Percentiles rank a stretch among this genome's conserved stretches.
Evolutionary conservation across 1,140 invertebrate genomes (phyloP).

Genomic region (Micrasema minimum): DNA sequence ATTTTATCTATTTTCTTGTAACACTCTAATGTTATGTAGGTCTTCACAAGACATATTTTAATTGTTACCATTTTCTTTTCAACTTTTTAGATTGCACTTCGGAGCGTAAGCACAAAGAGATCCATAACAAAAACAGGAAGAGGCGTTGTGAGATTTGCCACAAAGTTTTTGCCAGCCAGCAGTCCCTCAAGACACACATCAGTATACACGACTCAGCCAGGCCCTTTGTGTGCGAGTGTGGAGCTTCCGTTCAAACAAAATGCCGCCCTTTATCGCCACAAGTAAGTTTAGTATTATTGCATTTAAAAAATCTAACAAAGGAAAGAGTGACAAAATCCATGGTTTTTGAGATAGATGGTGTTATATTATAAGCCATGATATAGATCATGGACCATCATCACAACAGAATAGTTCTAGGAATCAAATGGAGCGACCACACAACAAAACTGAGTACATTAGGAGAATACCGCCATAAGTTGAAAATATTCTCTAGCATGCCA

Average conservation of each 20-base stretch:
- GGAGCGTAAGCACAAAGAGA: slow-evolving; percentile 16
- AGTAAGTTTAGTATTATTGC: slow-evolving; percentile 6
- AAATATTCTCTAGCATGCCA: too few species aligned
- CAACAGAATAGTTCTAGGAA: too few species aligned
- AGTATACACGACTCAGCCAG: slow-evolving; percentile 28
- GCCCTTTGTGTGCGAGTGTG: slow-evolving; percentile 34
- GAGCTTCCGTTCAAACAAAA: slow-evolving; percentile 38
- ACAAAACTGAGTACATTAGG: too few species aligned
- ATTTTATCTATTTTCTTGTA: background rate
- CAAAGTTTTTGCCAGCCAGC: slow-evolving; percentile 26
- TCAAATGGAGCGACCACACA: too few species aligned
- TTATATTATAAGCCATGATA: too few species aligned
- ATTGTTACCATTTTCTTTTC: too few species aligned
- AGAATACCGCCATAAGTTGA: too few species aligned
- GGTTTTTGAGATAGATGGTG: too few species aligned
- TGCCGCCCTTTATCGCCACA: slow-evolving; percentile 30
- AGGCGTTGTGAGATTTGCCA: slow-evolving; percentile 33
- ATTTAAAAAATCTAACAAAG: too few species aligned
- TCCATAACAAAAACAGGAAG: slow-evolving; percentile 8
- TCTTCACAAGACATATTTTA: too few species aligned
- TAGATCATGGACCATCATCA: too few species aligned
- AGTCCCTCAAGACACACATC: slow-evolving; percentile 28
- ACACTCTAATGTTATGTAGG: background rate
- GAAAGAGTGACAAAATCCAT: too few species aligned
- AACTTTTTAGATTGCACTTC: slow-evolving; percentile 22